Percentiles rank a stretch among this genome's conserved stretches.
Evolutionary conservation across 2,113 vertebrate species (phyloP).

Genomic region (Semnornis frantzii): DNA sequence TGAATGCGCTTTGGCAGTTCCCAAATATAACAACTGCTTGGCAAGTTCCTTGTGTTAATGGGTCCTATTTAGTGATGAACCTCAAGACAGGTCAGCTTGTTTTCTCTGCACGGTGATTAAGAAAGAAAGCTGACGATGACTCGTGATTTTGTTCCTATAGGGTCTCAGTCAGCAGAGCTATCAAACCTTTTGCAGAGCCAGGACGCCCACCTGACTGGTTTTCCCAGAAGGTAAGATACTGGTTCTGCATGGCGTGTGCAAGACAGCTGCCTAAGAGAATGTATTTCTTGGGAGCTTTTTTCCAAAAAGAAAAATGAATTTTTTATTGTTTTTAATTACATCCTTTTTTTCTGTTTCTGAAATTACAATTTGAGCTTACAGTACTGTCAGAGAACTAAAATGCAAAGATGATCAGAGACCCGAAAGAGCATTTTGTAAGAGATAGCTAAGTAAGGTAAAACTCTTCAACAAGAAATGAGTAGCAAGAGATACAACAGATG

Average conservation of each 20-base stretch:
- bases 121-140: background rate
- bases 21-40: background rate
- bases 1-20: background rate
- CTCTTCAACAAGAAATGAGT: background rate
- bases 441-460: background rate
- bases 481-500: background rate
- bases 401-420: background rate
- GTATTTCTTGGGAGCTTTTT: background rate
- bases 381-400: background rate
- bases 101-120: background rate
- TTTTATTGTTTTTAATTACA: background rate
- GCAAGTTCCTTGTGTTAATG: background rate
- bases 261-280: background rate
- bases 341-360: background rate
- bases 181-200: slow-evolving; percentile 96
- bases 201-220: slow-evolving; percentile 99
- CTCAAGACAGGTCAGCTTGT: background rate
- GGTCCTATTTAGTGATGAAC: background rate
- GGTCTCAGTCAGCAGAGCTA: slow-evolving; percentile 98
- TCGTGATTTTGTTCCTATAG: slow-evolving; percentile 62
- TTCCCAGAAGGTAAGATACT: slow-evolving; percentile 90
- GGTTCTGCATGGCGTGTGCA: background rate
- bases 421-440: background rate
- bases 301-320: background rate
- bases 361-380: background rate